Evolutionary conservation across 2,113 vertebrate genomes (phyloP).

Genomic region (Urocitellus parryii): DNA sequence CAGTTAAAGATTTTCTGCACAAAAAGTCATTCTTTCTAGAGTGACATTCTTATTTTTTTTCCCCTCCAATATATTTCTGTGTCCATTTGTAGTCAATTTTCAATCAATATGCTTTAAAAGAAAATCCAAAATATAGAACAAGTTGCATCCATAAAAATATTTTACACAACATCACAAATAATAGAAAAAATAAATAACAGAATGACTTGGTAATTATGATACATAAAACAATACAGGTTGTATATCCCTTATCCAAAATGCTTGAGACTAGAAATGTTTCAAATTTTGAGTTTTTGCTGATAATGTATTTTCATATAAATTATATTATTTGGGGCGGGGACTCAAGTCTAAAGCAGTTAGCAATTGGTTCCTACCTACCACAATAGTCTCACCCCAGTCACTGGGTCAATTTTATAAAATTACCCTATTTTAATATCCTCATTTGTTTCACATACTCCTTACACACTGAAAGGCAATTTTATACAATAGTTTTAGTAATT

Average conservation of each 20-base stretch:
- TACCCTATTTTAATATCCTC: not conserved
- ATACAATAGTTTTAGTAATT: not conserved
- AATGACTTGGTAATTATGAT: not conserved
- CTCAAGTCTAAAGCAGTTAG: not conserved
- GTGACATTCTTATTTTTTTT: not conserved
- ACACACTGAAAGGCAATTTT: too few relatives aligned
- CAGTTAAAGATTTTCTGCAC: not conserved
- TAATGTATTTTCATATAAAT: not conserved
- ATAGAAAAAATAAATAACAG: not conserved
- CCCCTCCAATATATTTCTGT: not conserved
- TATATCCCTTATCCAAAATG: not conserved
- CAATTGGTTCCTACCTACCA: not conserved
- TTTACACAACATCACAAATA: not conserved
- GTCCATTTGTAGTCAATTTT: not conserved
- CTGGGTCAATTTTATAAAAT: not conserved
- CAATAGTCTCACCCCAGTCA: not conserved
- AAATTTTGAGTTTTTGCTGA: not conserved
- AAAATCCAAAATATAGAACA: slow-evolving; percentile 22
- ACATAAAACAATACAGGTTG: not conserved
- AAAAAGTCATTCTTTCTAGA: not conserved
- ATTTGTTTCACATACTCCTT: not conserved
- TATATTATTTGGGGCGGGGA: not conserved
- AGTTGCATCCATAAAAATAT: not conserved
- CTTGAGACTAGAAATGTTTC: not conserved
- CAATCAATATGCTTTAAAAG: not conserved